Evolutionary conservation across 2,797 vertebrate genomes (phyloP).

Genomic region (Apogon hyalosoma): DNA sequence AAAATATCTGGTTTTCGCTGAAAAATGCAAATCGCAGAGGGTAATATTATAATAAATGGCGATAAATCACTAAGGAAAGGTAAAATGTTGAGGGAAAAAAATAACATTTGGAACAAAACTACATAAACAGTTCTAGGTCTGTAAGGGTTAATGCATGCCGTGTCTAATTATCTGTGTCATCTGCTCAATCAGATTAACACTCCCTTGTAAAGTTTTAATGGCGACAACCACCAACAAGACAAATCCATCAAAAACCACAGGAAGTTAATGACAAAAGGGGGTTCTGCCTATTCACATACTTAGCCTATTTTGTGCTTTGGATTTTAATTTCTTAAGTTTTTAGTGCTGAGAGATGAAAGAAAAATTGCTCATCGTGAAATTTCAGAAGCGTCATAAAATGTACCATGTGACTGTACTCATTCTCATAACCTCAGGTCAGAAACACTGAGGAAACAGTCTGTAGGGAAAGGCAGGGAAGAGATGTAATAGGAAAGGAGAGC

Average conservation of each 20-base stretch:
- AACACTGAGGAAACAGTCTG: constrained; percentile 11
- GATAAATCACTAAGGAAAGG: too few relatives aligned
- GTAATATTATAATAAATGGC: too few relatives aligned
- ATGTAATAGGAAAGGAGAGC: constrained; percentile 11
- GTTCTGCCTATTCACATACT: too few relatives aligned
- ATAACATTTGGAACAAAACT: too few relatives aligned
- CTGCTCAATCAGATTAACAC: not conserved
- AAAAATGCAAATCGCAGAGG: too few relatives aligned
- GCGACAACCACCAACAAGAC: not conserved
- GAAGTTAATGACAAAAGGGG: not conserved
- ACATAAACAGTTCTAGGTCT: too few relatives aligned
- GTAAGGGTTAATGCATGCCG: too few relatives aligned
- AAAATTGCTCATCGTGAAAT: not conserved
- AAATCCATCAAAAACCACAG: not conserved
- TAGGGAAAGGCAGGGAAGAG: not conserved
- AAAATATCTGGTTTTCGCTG: too few relatives aligned
- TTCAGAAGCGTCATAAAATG: constrained; percentile 24
- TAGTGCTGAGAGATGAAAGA: constrained; percentile 1
- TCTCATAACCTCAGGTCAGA: constrained; percentile 52
- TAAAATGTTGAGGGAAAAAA: too few relatives aligned
- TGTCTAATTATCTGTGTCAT: too few relatives aligned
- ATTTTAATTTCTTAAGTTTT: not conserved
- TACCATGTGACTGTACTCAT: constrained; percentile 22
- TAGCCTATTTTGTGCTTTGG: not conserved
- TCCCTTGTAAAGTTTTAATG: not conserved